A percentile compares a stretch with the other conserved stretches of the same genome.
These are phyloP conservation scores for Aphrocallistes beatrix DNA, from an alignment of 37 sponge, comb jelly and placozoan species.

Conservation along the genomic window DNA sequence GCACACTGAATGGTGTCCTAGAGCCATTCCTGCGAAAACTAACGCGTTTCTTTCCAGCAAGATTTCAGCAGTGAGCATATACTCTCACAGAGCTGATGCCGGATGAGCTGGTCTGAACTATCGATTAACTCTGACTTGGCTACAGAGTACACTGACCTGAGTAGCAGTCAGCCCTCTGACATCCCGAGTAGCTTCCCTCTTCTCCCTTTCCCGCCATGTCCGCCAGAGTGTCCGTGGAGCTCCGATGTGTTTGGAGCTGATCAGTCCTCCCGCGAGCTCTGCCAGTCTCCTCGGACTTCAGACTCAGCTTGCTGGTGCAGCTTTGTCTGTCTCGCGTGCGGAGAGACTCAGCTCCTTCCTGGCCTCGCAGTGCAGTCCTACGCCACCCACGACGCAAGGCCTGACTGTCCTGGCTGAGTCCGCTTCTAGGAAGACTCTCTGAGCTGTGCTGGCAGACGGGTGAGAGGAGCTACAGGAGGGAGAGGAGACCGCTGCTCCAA, in stretches of 20 bases:
- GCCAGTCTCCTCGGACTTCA: background rate
- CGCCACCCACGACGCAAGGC: slow-evolving; percentile 71
- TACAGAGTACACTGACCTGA: background rate
- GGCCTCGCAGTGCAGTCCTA: slow-evolving; percentile 36
- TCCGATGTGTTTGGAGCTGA: background rate
- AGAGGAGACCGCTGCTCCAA: no score
- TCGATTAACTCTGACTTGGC: background rate
- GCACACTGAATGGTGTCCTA: slow-evolving; percentile 17
- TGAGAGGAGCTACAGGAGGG: no score
- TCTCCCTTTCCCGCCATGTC: background rate
- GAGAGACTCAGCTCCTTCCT: background rate
- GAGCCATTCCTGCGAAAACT: slow-evolving; percentile 11
- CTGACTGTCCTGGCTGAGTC: slow-evolving; percentile 61
- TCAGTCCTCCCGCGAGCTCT: background rate
- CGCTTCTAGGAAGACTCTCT: slow-evolving; percentile 76
- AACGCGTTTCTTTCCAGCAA: slow-evolving; percentile 37
- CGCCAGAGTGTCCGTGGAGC: background rate
- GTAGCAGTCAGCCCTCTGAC: background rate
- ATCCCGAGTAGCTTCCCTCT: background rate
- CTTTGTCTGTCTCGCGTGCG: background rate
- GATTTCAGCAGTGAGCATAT: slow-evolving; percentile 52
- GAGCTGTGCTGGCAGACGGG: no score
- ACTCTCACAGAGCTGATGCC: background rate
- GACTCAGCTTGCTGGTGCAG: background rate
- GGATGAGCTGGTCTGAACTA: background rate